phyloP scores from a whole-genome alignment of 1,140 invertebrate genomes.

The Rhagoletis zephyria region DNA sequence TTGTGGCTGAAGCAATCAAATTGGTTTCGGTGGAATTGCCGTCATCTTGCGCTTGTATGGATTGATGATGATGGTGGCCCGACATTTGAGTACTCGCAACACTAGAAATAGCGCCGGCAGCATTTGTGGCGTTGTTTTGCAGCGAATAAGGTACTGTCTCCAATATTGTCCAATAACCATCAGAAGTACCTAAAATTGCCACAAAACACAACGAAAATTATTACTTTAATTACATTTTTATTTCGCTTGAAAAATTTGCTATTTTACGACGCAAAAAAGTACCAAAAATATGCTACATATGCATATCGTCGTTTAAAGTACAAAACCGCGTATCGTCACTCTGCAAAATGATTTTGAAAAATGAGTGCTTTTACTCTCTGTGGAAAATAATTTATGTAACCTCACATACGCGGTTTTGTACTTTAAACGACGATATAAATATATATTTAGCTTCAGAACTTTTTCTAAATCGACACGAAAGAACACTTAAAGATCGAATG shows the following conservation, averaged over 20 bases:
- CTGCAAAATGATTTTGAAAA: too few species aligned
- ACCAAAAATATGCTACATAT: too few species aligned
- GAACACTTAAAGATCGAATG: neutral
- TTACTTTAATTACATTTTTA: neutral
- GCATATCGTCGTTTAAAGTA: too few species aligned
- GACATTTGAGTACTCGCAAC: conserved; percentile 2
- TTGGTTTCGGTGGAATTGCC: conserved; percentile 59
- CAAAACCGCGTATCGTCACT: too few species aligned
- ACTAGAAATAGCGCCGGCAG: conserved; percentile 17
- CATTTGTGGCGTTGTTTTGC: conserved; percentile 47
- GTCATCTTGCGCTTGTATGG: conserved; percentile 57
- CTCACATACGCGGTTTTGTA: too few species aligned
- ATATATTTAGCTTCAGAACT: too few species aligned
- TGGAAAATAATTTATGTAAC: too few species aligned
- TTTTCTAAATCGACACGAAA: too few species aligned
- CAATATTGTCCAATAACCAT: conserved; percentile 71
- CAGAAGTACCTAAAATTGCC: conserved; percentile 57
- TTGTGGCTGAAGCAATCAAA: conserved; percentile 65
- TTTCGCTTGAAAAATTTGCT: too few species aligned
- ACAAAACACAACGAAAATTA: conserved; percentile 3
- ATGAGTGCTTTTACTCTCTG: too few species aligned
- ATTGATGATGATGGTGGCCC: conserved; percentile 52
- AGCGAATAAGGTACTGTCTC: conserved; percentile 70
- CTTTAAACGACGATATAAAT: too few species aligned
- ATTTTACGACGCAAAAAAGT: too few species aligned